A percentile compares a stretch with the other conserved stretches of the same genome.
These are phyloP conservation scores for Pempheris klunzingeri DNA, from an alignment of 2,797 vertebrate genomes.

Conservation along the genomic window DNA sequence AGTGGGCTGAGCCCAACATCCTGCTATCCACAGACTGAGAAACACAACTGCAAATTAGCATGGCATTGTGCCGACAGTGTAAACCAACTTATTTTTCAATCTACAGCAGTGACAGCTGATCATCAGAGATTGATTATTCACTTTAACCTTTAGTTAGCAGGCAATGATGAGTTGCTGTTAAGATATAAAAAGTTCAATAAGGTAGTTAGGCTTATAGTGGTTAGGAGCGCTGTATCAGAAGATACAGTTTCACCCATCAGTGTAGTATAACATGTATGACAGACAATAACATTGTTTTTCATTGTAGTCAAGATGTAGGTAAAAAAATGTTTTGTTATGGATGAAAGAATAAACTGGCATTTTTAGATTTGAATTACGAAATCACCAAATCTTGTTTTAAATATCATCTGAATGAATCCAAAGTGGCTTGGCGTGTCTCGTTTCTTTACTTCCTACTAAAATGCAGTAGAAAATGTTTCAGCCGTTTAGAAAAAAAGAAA, in stretches of 20 bases:
- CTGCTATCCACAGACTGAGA: background rate
- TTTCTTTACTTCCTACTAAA: background rate
- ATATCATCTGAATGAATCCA: background rate
- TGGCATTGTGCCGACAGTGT: background rate
- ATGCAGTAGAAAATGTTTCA: background rate
- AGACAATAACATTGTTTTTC: no score
- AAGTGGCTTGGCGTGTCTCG: background rate
- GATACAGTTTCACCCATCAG: background rate
- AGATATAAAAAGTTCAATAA: background rate
- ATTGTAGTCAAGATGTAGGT: no score
- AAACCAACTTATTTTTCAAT: background rate
- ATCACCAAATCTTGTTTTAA: background rate
- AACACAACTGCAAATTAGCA: background rate
- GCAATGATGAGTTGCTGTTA: slow-evolving; percentile 8
- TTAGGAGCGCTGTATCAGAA: background rate
- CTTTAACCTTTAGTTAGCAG: background rate
- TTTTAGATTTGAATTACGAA: no score
- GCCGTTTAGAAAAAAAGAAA: background rate
- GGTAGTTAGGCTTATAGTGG: background rate
- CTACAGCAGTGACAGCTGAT: background rate
- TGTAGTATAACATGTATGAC: background rate
- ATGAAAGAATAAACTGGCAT: no score
- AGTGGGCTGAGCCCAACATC: no score
- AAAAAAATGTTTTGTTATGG: no score
- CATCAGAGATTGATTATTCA: no score